phyloP scores from a whole-genome alignment of 2,797 vertebrate species.

The Acanthis flammea region DNA sequence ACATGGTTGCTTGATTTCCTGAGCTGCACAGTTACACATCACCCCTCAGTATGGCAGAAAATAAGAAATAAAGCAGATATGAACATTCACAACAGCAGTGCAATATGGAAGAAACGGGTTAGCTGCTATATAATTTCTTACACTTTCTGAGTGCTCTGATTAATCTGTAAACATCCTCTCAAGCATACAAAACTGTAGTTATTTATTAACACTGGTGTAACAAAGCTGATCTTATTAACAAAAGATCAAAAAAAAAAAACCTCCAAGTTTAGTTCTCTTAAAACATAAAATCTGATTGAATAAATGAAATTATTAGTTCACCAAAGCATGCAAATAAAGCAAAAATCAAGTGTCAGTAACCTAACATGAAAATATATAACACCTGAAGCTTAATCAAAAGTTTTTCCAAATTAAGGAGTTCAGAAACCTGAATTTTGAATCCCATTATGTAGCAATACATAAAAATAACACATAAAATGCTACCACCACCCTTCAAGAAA shows the following conservation, averaged over 20 bases:
- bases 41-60: background rate
- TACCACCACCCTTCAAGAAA: background rate
- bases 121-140: background rate
- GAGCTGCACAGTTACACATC: background rate
- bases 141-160: background rate
- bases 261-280: constrained; percentile 31
- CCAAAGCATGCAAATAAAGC: background rate
- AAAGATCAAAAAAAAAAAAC: background rate
- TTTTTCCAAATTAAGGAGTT: background rate
- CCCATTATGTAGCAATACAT: background rate
- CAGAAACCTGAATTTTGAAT: background rate
- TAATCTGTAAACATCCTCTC: constrained; percentile 12
- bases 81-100: background rate
- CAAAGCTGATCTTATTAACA: background rate
- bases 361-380: background rate
- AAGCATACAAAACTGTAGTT: constrained; percentile 1
- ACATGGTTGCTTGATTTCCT: background rate
- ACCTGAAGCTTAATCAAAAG: background rate
- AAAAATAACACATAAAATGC: background rate
- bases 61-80: background rate
- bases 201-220: constrained; percentile 53
- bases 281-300: constrained; percentile 7
- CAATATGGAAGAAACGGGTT: background rate
- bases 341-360: background rate
- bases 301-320: background rate